Evolutionary conservation across 2,797 vertebrate species (phyloP), one percentile per base, ranked within the genome.

Genomic region (Epinephelus malabaricus): DNA sequence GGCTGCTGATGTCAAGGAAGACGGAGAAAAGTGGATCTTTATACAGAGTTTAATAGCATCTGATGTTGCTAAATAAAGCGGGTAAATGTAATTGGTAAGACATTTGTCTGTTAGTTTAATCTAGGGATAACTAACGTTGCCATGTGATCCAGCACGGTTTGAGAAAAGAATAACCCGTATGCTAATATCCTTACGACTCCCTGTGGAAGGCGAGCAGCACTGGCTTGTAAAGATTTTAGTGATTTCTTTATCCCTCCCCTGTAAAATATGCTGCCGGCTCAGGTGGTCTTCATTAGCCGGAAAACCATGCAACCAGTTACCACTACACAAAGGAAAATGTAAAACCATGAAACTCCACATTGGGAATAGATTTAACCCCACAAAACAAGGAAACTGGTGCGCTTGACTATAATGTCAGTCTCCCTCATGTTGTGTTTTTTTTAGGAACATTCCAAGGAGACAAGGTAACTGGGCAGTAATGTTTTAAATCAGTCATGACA

Each of bases 271-370:
- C 90, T 87, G 90, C 90, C 21, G 77, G 84, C 86, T 94, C 94
- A 95, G 94, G 94, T 95, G 95, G 93, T 94, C 89, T 93, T 91
- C 89, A 95, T 96, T 95, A 96, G 86, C 69, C 62, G 45, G 71
- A 76, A 88, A 83, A 92, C 88, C 88, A 90, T 79, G 78, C 68
- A 82, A 92, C 83, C 78, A 82, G 83, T 91, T 87, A 86, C 81
- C 78, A 77, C 79, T 61, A 82, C 83, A 88, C 86, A 88, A 91
- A 87, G 73, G 73, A 88, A 86, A 85, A 90, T 75, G 73, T 70
- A 82, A 86, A 87, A 78, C 71, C 85, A 68, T 83, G 74, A 82
- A 84, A 87, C 61, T 81, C 55, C 85, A 89, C 89, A 84, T 50
- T 91, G 86, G 82, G 86, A 93, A 90, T 79, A 86, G 72, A 87